Percentiles rank a stretch among this genome's conserved stretches.
phyloP scores from a whole-genome alignment of 64 coral and sea anemone genomes.

The Actinia equina region DNA sequence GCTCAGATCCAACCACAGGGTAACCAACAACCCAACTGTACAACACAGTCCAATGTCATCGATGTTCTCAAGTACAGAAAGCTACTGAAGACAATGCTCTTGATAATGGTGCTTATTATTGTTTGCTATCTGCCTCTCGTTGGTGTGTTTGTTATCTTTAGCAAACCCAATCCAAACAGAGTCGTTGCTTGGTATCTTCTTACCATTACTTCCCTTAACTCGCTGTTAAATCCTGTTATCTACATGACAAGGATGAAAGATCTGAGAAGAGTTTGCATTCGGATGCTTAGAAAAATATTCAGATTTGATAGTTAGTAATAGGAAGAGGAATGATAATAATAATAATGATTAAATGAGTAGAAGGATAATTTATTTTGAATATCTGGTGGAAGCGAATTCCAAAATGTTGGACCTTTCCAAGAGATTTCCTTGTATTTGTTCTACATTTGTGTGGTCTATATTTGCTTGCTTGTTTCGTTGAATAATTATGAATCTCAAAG shows the following conservation, averaged over 20 bases:
- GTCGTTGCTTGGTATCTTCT: no score
- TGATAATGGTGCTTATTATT: not conserved
- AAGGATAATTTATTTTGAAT: no score
- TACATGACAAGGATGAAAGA: conserved; percentile 3
- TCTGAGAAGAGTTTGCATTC: not conserved
- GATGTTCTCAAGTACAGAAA: conserved; percentile 6
- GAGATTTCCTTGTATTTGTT: no score
- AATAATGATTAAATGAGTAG: no score
- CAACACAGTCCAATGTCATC: not conserved
- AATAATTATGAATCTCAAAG: no score
- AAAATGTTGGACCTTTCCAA: no score
- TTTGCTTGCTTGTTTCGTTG: no score
- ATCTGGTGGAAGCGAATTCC: no score
- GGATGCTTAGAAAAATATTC: not conserved
- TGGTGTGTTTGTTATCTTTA: not conserved
- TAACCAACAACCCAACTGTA: not conserved
- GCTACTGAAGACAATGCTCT: not conserved
- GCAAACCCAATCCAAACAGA: no score
- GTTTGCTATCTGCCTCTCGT: not conserved
- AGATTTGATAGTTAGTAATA: not conserved
- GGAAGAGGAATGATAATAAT: no score
- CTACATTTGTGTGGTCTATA: no score
- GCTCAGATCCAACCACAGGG: not conserved
- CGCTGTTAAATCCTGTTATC: not conserved
- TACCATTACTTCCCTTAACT: not conserved